These are phyloP conservation scores for Pica pica DNA, from an alignment of 2,113 vertebrate species.

Conservation along the genomic window DNA sequence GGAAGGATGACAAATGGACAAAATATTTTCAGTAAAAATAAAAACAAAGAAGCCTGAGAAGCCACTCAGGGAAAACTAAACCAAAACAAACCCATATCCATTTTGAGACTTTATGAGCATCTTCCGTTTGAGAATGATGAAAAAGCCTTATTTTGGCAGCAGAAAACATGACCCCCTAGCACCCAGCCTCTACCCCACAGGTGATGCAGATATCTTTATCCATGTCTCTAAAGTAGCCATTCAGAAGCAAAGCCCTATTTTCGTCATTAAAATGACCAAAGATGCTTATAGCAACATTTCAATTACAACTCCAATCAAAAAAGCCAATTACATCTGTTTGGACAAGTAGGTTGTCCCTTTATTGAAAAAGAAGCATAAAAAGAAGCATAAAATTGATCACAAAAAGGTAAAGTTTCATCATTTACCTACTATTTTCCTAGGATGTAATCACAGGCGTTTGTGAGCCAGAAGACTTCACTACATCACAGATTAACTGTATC, in stretches of 20 bases:
- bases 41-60: neutral
- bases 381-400: neutral
- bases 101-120: neutral
- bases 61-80: neutral
- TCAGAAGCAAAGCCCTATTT: neutral
- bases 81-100: neutral
- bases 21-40: conserved; percentile 52
- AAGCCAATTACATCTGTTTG: neutral
- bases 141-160: neutral
- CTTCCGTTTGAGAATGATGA: neutral
- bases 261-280: neutral
- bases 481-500: neutral
- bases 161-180: neutral
- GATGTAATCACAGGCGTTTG: neutral
- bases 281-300: neutral
- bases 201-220: neutral
- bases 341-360: neutral
- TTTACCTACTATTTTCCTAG: neutral
- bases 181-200: neutral
- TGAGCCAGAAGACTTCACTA: neutral
- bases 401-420: neutral
- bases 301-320: neutral
- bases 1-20: conserved; percentile 28
- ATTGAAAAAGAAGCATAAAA: neutral
- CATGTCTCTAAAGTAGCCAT: neutral